Conservation (phyloP, 2,113 vertebrate species). For the Gymnogyps californianus region DNA sequence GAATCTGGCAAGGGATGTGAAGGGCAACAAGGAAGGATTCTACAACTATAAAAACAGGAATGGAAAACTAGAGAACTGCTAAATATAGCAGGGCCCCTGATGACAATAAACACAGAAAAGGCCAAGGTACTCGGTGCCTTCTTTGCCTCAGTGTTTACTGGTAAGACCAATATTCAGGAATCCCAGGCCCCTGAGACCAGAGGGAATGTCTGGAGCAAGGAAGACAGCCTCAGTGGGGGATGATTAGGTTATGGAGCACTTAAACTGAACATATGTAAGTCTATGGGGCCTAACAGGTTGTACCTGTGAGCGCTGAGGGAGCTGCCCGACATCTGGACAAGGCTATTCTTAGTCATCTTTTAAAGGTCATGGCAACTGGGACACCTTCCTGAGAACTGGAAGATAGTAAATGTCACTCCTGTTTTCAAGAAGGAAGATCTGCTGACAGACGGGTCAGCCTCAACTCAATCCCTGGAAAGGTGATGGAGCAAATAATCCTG, state of each 20-base stretch:
- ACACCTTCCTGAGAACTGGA: slow-evolving; percentile 22
- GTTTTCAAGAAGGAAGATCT: slow-evolving; percentile 25
- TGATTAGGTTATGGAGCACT: neutral
- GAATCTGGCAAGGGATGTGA: neutral
- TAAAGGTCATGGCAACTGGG: slow-evolving; percentile 21
- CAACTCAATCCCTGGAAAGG: neutral
- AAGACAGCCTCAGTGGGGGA: neutral
- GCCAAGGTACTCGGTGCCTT: neutral
- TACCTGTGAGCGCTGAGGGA: slow-evolving; percentile 6
- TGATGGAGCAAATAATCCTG: neutral
- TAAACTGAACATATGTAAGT: neutral
- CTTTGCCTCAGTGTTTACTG: neutral
- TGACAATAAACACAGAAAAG: neutral
- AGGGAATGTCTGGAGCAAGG: neutral
- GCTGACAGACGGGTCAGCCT: neutral
- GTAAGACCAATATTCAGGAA: neutral
- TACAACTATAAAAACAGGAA: neutral
- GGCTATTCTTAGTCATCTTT: slow-evolving; percentile 5
- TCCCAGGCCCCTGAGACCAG: neutral
- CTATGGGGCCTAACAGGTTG: neutral
- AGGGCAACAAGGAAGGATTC: neutral
- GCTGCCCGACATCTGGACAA: slow-evolving; percentile 3
- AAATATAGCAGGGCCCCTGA: neutral
- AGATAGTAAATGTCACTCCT: neutral
- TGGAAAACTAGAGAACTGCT: neutral